These are phyloP conservation scores for Apocrypta bakeri DNA, from an alignment of 1,140 invertebrate species.

Conservation along the genomic window DNA sequence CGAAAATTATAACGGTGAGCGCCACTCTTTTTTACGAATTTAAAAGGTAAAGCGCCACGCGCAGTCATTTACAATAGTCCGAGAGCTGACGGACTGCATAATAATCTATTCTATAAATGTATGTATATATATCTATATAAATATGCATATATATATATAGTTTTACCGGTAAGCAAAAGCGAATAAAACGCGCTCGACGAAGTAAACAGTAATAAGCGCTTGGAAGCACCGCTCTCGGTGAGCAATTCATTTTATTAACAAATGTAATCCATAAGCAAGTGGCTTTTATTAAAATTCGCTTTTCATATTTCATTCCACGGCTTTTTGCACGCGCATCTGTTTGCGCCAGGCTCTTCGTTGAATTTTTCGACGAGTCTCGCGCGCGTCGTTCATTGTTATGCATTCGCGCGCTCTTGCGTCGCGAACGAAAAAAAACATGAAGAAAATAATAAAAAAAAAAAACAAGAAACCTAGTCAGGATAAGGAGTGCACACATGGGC, in stretches of 20 bases:
- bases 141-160: not conserved
- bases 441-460: not conserved
- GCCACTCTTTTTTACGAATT: not conserved
- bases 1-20: not conserved
- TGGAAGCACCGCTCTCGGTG: not conserved
- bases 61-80: not conserved
- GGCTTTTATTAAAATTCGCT: constrained; percentile 18
- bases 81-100: not conserved
- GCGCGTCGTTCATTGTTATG: no score
- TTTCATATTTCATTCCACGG: not conserved
- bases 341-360: not conserved
- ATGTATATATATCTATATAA: no score
- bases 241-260: constrained; percentile 30
- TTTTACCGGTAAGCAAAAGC: no score
- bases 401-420: not conserved
- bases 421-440: no score
- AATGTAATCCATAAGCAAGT: constrained; percentile 2
- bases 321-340: not conserved
- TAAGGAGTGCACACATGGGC: not conserved
- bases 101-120: not conserved
- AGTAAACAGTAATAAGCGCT: not conserved
- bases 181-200: not conserved
- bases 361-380: not conserved
- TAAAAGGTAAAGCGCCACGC: not conserved
- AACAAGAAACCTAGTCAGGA: no score